Base-by-base conservation (phyloP, 1,140 invertebrate species). In the Hyles vespertilio region DNA sequence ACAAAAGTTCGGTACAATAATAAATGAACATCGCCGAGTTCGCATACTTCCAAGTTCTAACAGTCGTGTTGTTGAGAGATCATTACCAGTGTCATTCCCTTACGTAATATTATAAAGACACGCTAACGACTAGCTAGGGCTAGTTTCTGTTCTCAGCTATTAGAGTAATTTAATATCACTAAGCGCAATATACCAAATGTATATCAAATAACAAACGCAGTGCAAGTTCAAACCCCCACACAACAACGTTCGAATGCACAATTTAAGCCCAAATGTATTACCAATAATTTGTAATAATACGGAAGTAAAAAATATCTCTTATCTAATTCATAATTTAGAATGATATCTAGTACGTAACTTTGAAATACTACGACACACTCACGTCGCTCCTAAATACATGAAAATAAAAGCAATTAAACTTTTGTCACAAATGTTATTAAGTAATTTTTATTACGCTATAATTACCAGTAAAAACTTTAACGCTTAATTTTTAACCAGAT, bases 81-180 rank as follows among this genome's bases (percentile, higher is more conserved):
- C 65, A 34, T 61, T 47, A 58, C 55, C 49, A 59, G 52, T 50
- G 58, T 67, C 74, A 58, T 65, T 66, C 70, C 74, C 67, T 77
- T 81, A 80, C 56, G 54, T 56, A 67, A 61, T 68, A 73, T 67
- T 75, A 75, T 59, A 73, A 71, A 74, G 67, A 77, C 74, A 77
- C 61, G 58, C 82, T 84, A 85, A 77, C 69, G 72, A 61, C 82
- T 85, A 84, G 81, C 84, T 87, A 87, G 69, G 62, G 76, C 79
- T 84, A 84, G 79, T 72, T 68, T 72, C 81, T 86, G 85, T 79
- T 78, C 70, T 76, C 77, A 80, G 58, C 84, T 86, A 88, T 86
- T 80, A 86, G 85, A 83, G 78, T 84, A 78, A 57, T 64, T 79
- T 71, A 76, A 76, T 84, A 86, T 87, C 83, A 86, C 85, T 86